These are phyloP conservation scores for Vireo altiloquus DNA, from an alignment of 2,113 vertebrate genomes.

Conservation along the genomic window DNA sequence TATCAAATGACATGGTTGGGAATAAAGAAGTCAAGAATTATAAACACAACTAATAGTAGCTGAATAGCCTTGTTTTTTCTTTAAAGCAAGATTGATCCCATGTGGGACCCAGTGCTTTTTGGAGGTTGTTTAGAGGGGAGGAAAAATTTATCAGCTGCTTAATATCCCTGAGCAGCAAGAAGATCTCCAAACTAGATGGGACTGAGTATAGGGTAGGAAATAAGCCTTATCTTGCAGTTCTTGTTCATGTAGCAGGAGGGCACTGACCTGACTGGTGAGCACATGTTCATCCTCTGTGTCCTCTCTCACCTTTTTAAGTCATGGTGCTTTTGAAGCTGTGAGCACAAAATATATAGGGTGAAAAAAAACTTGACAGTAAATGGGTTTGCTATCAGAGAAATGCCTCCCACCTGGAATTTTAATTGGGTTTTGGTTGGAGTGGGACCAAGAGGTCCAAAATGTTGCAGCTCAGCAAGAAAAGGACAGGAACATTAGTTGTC, in stretches of 20 bases:
- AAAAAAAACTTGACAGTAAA: background rate
- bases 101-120: background rate
- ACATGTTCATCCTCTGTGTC: background rate
- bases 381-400: background rate
- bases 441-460: background rate
- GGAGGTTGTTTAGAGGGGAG: background rate
- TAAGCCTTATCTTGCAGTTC: background rate
- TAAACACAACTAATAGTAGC: background rate
- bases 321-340: background rate
- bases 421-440: background rate
- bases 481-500: background rate
- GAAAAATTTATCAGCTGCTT: background rate
- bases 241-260: background rate
- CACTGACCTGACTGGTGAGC: background rate
- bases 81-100: background rate
- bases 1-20: background rate
- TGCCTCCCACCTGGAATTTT: constrained; percentile 4
- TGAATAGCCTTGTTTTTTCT: background rate
- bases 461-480: background rate
- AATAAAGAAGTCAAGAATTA: constrained; percentile 5
- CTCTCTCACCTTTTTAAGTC: background rate
- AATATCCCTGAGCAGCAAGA: background rate
- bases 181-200: background rate
- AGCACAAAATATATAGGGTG: background rate
- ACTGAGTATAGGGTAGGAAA: background rate